These are phyloP conservation scores for Thaleichthys pacificus DNA, from an alignment of 2,797 vertebrate genomes.

Conservation along the genomic window DNA sequence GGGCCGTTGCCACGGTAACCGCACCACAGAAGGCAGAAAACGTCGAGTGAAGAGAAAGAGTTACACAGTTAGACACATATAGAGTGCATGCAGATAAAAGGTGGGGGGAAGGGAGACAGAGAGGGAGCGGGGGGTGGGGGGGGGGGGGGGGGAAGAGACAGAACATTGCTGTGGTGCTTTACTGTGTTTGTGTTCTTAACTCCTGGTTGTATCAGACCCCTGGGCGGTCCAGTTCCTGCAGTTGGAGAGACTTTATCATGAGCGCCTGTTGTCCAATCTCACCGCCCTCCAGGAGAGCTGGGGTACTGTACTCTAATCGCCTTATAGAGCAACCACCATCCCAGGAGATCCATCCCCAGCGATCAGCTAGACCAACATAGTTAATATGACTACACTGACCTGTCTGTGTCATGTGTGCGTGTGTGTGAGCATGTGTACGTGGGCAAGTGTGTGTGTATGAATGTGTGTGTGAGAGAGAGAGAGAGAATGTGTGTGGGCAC, in stretches of 20 bases:
- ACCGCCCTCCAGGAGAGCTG: slow-evolving; percentile 87
- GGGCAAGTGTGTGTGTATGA: neutral
- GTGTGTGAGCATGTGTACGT: neutral
- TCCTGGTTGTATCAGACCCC: slow-evolving; percentile 75
- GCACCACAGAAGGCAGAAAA: slow-evolving; percentile 18
- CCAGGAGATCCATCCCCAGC: neutral
- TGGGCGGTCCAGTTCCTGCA: slow-evolving; percentile 92
- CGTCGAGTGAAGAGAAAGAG: slow-evolving; percentile 21
- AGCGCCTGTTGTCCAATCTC: slow-evolving; percentile 91
- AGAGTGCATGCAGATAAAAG: neutral
- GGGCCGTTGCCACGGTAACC: slow-evolving; percentile 51
- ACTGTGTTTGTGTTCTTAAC: slow-evolving; percentile 58
- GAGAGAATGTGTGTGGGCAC: neutral
- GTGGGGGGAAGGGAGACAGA: neutral
- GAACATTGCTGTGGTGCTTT: neutral
- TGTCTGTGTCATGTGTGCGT: neutral
- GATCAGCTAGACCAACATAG: neutral
- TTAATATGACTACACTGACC: neutral
- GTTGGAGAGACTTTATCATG: slow-evolving; percentile 91
- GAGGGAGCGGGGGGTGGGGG: neutral
- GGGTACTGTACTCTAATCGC: slow-evolving; percentile 73
- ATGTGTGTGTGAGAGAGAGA: neutral
- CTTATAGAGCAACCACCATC: neutral
- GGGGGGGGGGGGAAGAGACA: neutral
- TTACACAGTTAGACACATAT: slow-evolving; percentile 1